A percentile compares a stretch with the other conserved stretches of the same genome.
Conservation (phyloP, 2,888 invertebrate genomes). For the Diloba caeruleocephala region DNA sequence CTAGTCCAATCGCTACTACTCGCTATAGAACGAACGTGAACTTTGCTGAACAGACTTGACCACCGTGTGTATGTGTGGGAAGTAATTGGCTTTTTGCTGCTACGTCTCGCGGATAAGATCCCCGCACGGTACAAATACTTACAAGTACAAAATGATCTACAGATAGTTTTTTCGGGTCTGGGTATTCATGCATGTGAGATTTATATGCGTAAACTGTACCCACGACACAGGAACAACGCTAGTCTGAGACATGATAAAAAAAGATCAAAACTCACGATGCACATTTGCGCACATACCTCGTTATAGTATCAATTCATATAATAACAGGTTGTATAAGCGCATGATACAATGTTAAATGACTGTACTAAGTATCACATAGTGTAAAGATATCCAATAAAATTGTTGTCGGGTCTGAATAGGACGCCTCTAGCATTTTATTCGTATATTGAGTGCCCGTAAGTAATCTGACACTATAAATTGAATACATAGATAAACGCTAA, state of each 20-base stretch:
- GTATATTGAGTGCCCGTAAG: conserved; percentile 71
- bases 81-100: too few species aligned
- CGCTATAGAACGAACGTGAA: too few species aligned
- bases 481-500: conserved; percentile 79
- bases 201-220: too few species aligned
- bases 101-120: too few species aligned
- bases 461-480: conserved; percentile 80
- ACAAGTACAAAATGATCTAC: too few species aligned
- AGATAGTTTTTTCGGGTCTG: too few species aligned
- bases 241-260: conserved; percentile 33
- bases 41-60: too few species aligned
- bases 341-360: conserved; percentile 15
- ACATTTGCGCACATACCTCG: conserved; percentile 22
- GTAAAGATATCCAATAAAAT: conserved; percentile 28
- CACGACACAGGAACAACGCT: conserved; percentile 27
- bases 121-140: conserved; percentile 14
- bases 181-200: too few species aligned
- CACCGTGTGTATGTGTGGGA: too few species aligned
- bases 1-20: too few species aligned
- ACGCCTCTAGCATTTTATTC: conserved; percentile 69
- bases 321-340: conserved; percentile 22
- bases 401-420: conserved; percentile 45
- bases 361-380: background rate
- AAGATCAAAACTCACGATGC: conserved; percentile 41
- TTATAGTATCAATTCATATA: conserved; percentile 38